A percentile compares a stretch with the other conserved stretches of the same genome.
These are phyloP conservation scores for Scaptomyza graminum DNA, from an alignment of 1,140 invertebrate species.

Conservation along the genomic window DNA sequence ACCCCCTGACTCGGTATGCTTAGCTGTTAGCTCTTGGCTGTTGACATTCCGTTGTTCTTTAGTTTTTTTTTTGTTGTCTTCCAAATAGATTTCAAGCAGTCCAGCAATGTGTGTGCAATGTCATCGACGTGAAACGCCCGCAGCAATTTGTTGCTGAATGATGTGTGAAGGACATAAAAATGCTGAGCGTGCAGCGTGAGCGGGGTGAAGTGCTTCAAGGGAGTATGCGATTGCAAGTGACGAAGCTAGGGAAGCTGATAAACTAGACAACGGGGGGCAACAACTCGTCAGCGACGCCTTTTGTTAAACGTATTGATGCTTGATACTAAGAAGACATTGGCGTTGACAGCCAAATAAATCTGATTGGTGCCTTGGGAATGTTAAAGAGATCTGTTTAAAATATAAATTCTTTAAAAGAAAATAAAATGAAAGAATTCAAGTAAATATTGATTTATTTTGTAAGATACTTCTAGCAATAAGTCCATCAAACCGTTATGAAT, in stretches of 20 bases:
- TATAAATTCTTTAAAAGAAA: not conserved
- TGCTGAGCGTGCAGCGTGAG: slow-evolving; percentile 42
- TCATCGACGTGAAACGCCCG: slow-evolving; percentile 54
- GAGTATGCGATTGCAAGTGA: slow-evolving; percentile 4
- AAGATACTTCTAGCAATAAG: too few species aligned
- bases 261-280: slow-evolving; percentile 61
- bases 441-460: too few species aligned
- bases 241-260: slow-evolving; percentile 19
- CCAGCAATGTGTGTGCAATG: slow-evolving; percentile 60
- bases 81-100: slow-evolving; percentile 73
- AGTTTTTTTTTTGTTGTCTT: slow-evolving; percentile 39
- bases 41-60: slow-evolving; percentile 62
- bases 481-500: too few species aligned
- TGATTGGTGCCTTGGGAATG: slow-evolving; percentile 13
- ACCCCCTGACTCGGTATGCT: slow-evolving; percentile 46
- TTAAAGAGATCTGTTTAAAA: slow-evolving; percentile 11
- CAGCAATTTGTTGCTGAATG: slow-evolving; percentile 80
- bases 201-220: not conserved
- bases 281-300: slow-evolving; percentile 38
- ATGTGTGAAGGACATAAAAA: slow-evolving; percentile 80
- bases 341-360: slow-evolving; percentile 35
- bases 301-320: slow-evolving; percentile 66
- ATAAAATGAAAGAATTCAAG: not conserved
- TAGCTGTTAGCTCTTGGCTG: slow-evolving; percentile 60
- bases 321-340: slow-evolving; percentile 46